Conservation (phyloP, 2,888 invertebrate genomes). For the Disparrhopalites patrizii region DNA sequence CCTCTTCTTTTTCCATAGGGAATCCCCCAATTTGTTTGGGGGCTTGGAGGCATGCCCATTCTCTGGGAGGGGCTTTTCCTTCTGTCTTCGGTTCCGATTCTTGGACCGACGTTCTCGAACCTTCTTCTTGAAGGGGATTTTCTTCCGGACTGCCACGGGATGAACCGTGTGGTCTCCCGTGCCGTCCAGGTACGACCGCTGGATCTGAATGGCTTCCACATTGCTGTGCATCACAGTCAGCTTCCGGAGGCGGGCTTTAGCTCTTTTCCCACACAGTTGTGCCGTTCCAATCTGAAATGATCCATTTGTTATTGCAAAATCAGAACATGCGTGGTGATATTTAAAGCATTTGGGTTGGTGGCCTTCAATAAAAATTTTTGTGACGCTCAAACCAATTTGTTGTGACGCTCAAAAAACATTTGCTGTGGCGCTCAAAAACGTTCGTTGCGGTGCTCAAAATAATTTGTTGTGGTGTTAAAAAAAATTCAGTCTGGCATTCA, state of each 20-base stretch:
- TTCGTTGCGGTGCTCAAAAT: too few species aligned
- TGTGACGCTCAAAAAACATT: background rate
- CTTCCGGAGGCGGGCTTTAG: slow-evolving; percentile 75
- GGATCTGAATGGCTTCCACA: slow-evolving; percentile 79
- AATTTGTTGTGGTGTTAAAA: too few species aligned
- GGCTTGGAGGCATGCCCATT: background rate
- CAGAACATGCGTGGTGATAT: too few species aligned
- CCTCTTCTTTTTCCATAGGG: slow-evolving; percentile 10
- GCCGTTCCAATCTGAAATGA: slow-evolving; percentile 68
- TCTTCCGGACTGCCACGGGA: slow-evolving; percentile 74
- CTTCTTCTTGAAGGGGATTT: slow-evolving; percentile 80
- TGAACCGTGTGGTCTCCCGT: slow-evolving; percentile 68
- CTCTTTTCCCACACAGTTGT: slow-evolving; percentile 72
- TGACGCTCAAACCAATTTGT: too few species aligned
- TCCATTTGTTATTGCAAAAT: too few species aligned
- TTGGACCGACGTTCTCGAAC: slow-evolving; percentile 55
- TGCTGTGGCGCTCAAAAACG: background rate
- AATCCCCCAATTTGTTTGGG: background rate
- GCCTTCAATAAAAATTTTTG: too few species aligned
- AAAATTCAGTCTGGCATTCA: too few species aligned
- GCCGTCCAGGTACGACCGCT: slow-evolving; percentile 65
- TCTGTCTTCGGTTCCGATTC: slow-evolving; percentile 14
- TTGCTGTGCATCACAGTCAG: slow-evolving; percentile 87
- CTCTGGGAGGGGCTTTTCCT: slow-evolving; percentile 14
- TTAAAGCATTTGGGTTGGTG: too few species aligned